A percentile compares a stretch with the other conserved stretches of the same genome.
phyloP scores from a whole-genome alignment of 2,888 invertebrate genomes.

The Lasius fuliginosus region DNA sequence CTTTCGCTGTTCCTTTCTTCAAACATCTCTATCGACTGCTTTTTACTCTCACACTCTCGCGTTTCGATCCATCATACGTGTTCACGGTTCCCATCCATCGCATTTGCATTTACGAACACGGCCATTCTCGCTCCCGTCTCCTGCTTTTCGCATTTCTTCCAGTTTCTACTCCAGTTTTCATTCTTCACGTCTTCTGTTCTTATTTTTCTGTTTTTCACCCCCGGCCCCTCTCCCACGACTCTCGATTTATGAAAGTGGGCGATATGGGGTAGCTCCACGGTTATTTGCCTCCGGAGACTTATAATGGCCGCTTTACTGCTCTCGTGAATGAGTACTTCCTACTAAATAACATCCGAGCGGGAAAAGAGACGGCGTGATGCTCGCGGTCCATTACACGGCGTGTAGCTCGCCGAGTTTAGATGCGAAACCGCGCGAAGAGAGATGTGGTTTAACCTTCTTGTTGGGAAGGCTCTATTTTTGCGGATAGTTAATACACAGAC shows the following conservation, averaged over 20 bases:
- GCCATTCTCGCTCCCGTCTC: not conserved
- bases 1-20: constrained; percentile 63
- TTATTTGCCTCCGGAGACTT: constrained; percentile 73
- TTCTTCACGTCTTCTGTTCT: constrained; percentile 38
- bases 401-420: constrained; percentile 21
- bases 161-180: constrained; percentile 10
- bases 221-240: constrained; percentile 29
- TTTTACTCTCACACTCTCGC: not conserved
- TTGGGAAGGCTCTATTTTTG: constrained; percentile 11
- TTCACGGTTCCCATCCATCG: not conserved
- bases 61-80: constrained; percentile 1
- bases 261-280: constrained; percentile 61
- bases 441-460: constrained; percentile 36
- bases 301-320: constrained; percentile 70
- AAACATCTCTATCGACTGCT: constrained; percentile 44
- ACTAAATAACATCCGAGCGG: constrained; percentile 67
- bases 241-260: constrained; percentile 72
- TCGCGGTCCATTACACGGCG: constrained; percentile 48
- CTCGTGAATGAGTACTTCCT: constrained; percentile 66
- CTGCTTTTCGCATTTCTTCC: not conserved
- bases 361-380: constrained; percentile 53
- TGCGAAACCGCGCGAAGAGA: constrained; percentile 32
- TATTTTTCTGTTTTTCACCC: constrained; percentile 36
- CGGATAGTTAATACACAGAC: not conserved
- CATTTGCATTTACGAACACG: not conserved